Evolutionary conservation across 2,888 invertebrate species (phyloP).

Genomic region (Apotomis capreana): DNA sequence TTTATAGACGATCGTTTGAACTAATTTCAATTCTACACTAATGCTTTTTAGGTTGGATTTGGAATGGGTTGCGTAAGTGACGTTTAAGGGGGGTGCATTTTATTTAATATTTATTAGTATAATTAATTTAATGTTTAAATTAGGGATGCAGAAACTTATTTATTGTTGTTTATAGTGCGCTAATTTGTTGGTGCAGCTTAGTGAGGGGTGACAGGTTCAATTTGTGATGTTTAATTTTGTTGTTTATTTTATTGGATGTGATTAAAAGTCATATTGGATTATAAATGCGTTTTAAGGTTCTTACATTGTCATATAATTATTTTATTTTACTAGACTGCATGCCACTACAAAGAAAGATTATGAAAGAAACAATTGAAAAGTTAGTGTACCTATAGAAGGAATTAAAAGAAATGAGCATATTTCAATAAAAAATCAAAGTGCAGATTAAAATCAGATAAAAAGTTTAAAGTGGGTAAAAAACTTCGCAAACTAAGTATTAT

Average conservation of each 20-base stretch:
- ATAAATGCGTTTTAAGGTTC: no score
- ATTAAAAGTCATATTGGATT: background rate
- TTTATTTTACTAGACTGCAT: no score
- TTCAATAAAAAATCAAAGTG: no score
- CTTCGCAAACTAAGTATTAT: no score
- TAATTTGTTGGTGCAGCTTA: conserved; percentile 57
- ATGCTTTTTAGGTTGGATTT: conserved; percentile 19
- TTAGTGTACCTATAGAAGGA: no score
- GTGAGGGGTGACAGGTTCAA: conserved; percentile 38
- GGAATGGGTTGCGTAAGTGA: background rate
- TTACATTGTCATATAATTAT: background rate
- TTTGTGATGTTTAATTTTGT: conserved; percentile 33
- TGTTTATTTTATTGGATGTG: conserved; percentile 45
- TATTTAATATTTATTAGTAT: conserved; percentile 51
- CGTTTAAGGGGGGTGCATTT: conserved; percentile 45
- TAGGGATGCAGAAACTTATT: conserved; percentile 49
- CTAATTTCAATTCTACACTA: conserved; percentile 1
- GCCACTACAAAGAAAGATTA: no score
- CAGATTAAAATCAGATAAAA: no score
- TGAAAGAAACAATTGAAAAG: no score
- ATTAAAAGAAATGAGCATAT: no score
- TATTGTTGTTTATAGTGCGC: conserved; percentile 49
- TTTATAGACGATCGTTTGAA: background rate
- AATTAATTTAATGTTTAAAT: conserved; percentile 48
- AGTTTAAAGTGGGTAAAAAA: no score